Base-by-base conservation (phyloP, 1,140 invertebrate species). In the Andricus grossulariae region DNA sequence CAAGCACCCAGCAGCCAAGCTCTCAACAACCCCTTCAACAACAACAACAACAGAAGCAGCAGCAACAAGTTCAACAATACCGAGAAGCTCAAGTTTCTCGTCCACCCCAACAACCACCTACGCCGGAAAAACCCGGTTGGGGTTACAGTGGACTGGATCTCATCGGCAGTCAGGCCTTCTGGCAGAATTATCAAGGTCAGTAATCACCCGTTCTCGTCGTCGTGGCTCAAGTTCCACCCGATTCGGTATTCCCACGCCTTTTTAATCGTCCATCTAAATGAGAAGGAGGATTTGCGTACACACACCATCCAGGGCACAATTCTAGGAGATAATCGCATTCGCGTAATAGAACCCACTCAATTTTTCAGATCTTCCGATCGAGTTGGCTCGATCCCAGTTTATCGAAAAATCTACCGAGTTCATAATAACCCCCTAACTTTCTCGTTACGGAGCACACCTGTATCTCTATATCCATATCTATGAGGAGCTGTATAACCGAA, bases 161-260 rank as follows among this genome's bases (percentile, higher is more conserved):
- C 86, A 93, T 96, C 84, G 95, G 95, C 91, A 94, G 93, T 83
- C 95, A 94, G 74, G 94, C 95, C 3, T 97, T 97, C 90, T 97
- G 96, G 96, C 96, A 96, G 90, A 97, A 96, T 89, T 96, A 97
- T 91, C 96, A 96, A 88, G 96, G 96, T 97, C 86, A 93, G 93
- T 90, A 74, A 16, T 18, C 52, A 54, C 2, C 52, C 39, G 8
- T 45, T 45, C 39, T 45, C 39, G 39, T 45, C 7, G 39, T 45
- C 39, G 6, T 45, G 4, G 16, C 52, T 18, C 6, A 54, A 18
- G 52, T 39, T 12, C 21, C 16, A 39, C 25, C 8, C 16, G 5
- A n/a, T 66, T 66, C 15, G 5, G 6, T 39, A 32, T 15, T 66
- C 15, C 25, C 16, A 39, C 25, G 25, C 6, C 16, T 45, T 84